These are phyloP conservation scores for Doryteuthis pealeii DNA, from an alignment of 1,140 invertebrate species.

Conservation along the genomic window DNA sequence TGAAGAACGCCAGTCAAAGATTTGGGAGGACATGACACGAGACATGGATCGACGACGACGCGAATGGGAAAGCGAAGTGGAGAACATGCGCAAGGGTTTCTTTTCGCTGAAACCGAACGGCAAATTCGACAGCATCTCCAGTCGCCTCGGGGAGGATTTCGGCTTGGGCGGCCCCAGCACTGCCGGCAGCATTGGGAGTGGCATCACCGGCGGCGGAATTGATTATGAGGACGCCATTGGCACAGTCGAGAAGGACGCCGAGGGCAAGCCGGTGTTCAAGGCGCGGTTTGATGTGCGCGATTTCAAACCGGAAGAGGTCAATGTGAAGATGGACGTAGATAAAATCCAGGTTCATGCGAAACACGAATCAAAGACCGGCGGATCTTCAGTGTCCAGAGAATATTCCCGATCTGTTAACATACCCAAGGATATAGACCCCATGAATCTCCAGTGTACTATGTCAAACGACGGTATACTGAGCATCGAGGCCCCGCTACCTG, in stretches of 20 bases:
- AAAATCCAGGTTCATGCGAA: conserved; percentile 47
- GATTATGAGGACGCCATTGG: conserved; percentile 31
- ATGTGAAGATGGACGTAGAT: conserved; percentile 50
- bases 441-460: conserved; percentile 49
- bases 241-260: conserved; percentile 47
- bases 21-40: conserved; percentile 56
- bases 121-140: neutral
- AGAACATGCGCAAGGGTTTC: conserved; percentile 56
- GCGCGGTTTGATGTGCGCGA: conserved; percentile 49
- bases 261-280: conserved; percentile 45
- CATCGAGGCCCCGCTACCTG: conserved; percentile 50
- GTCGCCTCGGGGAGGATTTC: conserved; percentile 24
- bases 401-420: conserved; percentile 53
- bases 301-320: conserved; percentile 53
- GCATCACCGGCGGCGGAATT: neutral
- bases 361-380: conserved; percentile 44
- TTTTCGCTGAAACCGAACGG: conserved; percentile 47
- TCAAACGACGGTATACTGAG: conserved; percentile 53
- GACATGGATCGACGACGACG: conserved; percentile 53
- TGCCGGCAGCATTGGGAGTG: neutral
- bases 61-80: conserved; percentile 58
- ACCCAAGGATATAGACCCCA: conserved; percentile 52
- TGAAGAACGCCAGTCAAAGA: conserved; percentile 50
- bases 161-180: conserved; percentile 26
- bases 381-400: conserved; percentile 48